Percentiles rank a stretch among this genome's conserved stretches.
Conservation (phyloP, 2,888 invertebrate genomes). For the Thecocarcelia acutangulata region DNA sequence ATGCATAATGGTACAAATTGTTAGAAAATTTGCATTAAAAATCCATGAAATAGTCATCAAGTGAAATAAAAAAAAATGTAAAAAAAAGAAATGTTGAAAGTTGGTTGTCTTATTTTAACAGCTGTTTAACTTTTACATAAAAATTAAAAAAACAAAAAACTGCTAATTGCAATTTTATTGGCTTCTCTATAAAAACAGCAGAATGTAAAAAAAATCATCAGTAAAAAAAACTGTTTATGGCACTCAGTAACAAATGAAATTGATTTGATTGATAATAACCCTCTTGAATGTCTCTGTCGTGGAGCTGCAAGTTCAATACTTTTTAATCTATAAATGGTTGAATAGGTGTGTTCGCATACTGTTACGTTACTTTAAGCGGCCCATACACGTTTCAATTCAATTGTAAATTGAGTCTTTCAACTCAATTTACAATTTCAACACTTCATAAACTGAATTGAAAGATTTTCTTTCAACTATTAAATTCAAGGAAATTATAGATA, state of each 20-base stretch:
- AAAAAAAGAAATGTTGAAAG: constrained; percentile 12
- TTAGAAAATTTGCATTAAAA: constrained; percentile 71
- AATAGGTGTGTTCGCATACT: not conserved
- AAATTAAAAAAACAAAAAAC: constrained; percentile 69
- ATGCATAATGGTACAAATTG: constrained; percentile 65
- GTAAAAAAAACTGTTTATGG: constrained; percentile 10
- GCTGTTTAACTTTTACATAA: constrained; percentile 51
- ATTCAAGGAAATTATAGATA: no score
- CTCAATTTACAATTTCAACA: no score
- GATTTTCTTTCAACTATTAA: no score
- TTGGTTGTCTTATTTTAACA: constrained; percentile 54
- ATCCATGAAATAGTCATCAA: constrained; percentile 73
- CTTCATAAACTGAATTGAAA: no score
- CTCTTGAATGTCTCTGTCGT: no score
- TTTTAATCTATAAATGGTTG: not conserved
- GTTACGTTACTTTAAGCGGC: no score
- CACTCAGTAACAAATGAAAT: constrained; percentile 19
- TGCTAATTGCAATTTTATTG: constrained; percentile 76
- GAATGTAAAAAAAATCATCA: not conserved
- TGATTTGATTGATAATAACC: constrained; percentile 49
- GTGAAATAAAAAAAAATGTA: constrained; percentile 72
- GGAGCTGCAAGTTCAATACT: not conserved
- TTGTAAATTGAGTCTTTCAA: no score
- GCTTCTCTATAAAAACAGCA: constrained; percentile 24
- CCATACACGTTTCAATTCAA: no score